Percentiles rank a stretch among this genome's conserved stretches.
Evolutionary conservation across 2,797 vertebrate genomes (phyloP).

Genomic region (Cyclopterus lumpus): DNA sequence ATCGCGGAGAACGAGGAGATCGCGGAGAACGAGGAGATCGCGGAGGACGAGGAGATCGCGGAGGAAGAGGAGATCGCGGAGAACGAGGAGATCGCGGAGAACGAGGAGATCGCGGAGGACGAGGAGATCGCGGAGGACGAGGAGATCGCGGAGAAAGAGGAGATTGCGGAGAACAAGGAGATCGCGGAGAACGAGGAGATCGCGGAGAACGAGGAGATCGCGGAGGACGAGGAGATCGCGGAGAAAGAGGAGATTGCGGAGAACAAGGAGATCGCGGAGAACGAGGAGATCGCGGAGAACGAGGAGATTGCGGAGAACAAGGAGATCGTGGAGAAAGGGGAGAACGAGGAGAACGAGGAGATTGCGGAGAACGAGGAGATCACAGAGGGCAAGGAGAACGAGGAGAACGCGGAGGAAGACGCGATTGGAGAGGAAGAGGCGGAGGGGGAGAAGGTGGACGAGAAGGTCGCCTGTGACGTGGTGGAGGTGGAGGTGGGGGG

Average conservation of each 20-base stretch:
- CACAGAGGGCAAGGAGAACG: neutral
- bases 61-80: neutral
- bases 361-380: neutral
- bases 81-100: neutral
- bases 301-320: too few relatives aligned
- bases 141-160: constrained; percentile 68
- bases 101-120: constrained; percentile 73
- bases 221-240: constrained; percentile 10
- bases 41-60: constrained; percentile 16
- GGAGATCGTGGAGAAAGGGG: too few relatives aligned
- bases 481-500: constrained; percentile 82
- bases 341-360: too few relatives aligned
- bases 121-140: constrained; percentile 45
- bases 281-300: too few relatives aligned
- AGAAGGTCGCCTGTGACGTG: constrained; percentile 56
- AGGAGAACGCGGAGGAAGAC: neutral
- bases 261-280: constrained; percentile 2
- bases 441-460: constrained; percentile 54
- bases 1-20: neutral
- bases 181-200: constrained; percentile 47
- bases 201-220: constrained; percentile 76
- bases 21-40: too few relatives aligned
- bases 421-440: neutral
- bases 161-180: constrained; percentile 62
- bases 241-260: neutral